Evolutionary conservation across 2,113 vertebrate species (phyloP).

Genomic region (Equus przewalskii): DNA sequence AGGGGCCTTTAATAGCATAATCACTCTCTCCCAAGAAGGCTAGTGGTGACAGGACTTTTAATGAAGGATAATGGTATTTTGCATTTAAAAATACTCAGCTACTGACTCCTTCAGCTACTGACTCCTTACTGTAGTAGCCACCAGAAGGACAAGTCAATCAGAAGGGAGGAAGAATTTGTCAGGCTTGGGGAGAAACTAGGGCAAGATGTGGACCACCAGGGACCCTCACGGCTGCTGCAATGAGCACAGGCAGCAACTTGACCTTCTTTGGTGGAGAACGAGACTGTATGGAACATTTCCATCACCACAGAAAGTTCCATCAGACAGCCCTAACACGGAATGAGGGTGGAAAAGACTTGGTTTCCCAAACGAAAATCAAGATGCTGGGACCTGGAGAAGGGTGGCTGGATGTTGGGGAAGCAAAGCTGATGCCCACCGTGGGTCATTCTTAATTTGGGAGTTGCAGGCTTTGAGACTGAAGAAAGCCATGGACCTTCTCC

Average conservation of each 20-base stretch:
- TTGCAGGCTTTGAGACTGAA: neutral
- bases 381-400: neutral
- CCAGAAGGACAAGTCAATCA: slow-evolving; percentile 29
- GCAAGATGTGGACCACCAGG: neutral
- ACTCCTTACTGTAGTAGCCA: slow-evolving; percentile 58
- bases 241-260: neutral
- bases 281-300: neutral
- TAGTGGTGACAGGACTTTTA: slow-evolving; percentile 57
- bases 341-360: neutral
- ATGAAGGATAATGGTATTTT: slow-evolving; percentile 58
- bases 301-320: neutral
- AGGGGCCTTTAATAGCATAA: fast-evolving
- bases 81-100: slow-evolving; percentile 62
- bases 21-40: neutral
- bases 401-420: neutral
- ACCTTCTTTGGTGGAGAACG: neutral
- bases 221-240: neutral
- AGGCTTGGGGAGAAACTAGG: neutral
- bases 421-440: neutral
- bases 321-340: neutral
- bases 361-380: neutral
- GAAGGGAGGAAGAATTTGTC: neutral
- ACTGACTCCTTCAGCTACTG: slow-evolving; percentile 56
- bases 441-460: neutral
- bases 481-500: neutral